phyloP scores from a whole-genome alignment of 2,797 vertebrate genomes.

The Picus viridis region DNA sequence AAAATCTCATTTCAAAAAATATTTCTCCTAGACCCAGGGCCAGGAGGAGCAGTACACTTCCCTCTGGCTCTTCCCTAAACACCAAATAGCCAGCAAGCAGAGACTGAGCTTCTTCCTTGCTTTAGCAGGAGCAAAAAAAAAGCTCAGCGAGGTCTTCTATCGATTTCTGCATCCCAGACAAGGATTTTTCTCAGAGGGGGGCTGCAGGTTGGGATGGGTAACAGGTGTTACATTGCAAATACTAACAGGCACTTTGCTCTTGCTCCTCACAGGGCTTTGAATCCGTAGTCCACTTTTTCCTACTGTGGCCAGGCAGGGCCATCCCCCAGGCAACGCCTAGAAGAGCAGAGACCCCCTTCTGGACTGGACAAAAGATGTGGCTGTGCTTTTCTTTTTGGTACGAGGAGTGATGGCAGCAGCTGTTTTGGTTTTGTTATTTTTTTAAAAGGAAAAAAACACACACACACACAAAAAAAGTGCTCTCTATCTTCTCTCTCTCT shows the following conservation, averaged over 20 bases:
- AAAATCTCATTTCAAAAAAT: not conserved
- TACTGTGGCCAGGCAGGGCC: constrained; percentile 47
- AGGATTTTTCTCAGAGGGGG: not conserved
- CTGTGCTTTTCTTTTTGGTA: constrained; percentile 81
- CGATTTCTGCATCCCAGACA: not conserved
- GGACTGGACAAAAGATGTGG: constrained; percentile 59
- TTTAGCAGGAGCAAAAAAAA: not conserved
- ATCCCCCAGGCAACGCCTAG: constrained; percentile 51
- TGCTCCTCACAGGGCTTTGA: constrained; percentile 60
- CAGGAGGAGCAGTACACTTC: not conserved
- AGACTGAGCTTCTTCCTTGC: not conserved
- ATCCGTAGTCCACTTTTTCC: not conserved
- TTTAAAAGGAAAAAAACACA: not conserved
- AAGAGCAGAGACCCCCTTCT: constrained; percentile 53
- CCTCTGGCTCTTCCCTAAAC: not conserved
- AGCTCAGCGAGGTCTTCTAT: not conserved
- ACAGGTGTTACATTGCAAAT: not conserved
- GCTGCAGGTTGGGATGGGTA: not conserved
- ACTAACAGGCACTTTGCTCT: constrained; percentile 44
- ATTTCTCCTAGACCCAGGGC: not conserved
- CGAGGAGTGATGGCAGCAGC: constrained; percentile 86
- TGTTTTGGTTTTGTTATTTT: constrained; percentile 74
- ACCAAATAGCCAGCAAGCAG: not conserved
- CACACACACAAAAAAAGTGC: not conserved
- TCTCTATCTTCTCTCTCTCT: constrained; percentile 60